A percentile compares a stretch with the other conserved stretches of the same genome.
Evolutionary conservation across 2,113 vertebrate genomes (phyloP).

Genomic region (Limnothrissa miodon): DNA sequence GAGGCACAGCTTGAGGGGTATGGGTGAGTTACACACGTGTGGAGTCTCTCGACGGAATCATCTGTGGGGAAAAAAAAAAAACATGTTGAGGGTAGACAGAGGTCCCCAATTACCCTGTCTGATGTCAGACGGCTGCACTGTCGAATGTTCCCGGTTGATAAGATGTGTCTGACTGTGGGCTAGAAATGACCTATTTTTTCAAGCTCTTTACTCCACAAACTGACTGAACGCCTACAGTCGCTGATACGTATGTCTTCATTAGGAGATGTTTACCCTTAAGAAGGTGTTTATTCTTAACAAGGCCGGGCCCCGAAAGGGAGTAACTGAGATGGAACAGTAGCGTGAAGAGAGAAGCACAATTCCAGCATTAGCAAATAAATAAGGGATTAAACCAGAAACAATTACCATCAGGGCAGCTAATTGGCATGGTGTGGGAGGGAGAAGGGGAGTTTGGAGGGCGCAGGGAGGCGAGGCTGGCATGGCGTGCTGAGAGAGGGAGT

Average conservation of each 20-base stretch:
- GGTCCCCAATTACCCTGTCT: not conserved
- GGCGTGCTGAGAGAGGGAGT: not conserved
- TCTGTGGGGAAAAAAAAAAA: not conserved
- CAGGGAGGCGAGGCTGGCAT: not conserved
- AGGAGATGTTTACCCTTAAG: constrained; percentile 1
- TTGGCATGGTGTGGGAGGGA: not conserved
- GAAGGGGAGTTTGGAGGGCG: not conserved
- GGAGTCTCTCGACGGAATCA: not conserved
- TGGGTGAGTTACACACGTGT: not conserved
- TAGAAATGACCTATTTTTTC: not conserved
- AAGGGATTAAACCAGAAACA: constrained; percentile 28
- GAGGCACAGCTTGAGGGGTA: not conserved
- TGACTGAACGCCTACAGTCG: not conserved
- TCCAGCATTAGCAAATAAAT: constrained; percentile 27
- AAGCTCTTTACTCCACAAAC: not conserved
- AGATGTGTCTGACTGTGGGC: not conserved
- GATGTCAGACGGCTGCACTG: not conserved
- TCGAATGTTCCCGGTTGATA: not conserved
- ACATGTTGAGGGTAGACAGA: not conserved
- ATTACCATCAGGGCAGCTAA: not conserved
- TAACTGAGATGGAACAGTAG: constrained; percentile 3
- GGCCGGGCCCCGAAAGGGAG: not conserved
- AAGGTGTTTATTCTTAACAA: not conserved
- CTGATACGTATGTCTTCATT: not conserved
- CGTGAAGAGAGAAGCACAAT: constrained; percentile 4